Conservation (phyloP, 23 tunicate genomes). For the Diplosoma virens region DNA sequence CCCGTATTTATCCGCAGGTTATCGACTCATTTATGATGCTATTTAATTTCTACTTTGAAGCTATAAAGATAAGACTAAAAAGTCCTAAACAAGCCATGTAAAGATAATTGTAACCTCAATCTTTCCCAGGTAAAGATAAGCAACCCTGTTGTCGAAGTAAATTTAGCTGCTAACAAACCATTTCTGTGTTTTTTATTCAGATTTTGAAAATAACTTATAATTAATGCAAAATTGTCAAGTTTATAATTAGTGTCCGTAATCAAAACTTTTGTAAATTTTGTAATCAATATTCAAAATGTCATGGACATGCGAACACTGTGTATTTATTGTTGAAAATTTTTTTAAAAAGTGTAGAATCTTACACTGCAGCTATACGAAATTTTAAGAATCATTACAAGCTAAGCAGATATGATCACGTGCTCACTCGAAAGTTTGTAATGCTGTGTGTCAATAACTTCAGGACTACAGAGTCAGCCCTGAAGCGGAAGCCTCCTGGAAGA, state of each 20-base stretch:
- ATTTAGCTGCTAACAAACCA: not conserved
- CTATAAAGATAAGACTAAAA: too few species aligned
- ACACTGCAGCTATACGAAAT: slow-evolving; percentile 3
- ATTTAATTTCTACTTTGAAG: too few species aligned
- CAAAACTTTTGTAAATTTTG: slow-evolving; percentile 1
- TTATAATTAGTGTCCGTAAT: not conserved
- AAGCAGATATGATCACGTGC: slow-evolving; percentile 7
- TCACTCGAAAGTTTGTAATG: slow-evolving; percentile 14
- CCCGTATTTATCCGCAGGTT: too few species aligned
- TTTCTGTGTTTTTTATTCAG: slow-evolving; percentile 16
- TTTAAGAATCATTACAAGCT: slow-evolving; percentile 16
- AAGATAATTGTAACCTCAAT: too few species aligned
- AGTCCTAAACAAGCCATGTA: too few species aligned
- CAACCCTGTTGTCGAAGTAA: too few species aligned
- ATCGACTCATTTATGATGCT: too few species aligned
- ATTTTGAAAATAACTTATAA: slow-evolving; percentile 2
- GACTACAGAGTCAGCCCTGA: slow-evolving; percentile 13
- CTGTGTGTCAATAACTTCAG: slow-evolving; percentile 21
- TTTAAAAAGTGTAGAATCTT: slow-evolving; percentile 18
- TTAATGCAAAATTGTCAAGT: too few species aligned
- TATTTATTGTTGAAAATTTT: slow-evolving; percentile 14
- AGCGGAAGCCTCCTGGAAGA: slow-evolving; percentile 24
- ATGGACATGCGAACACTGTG: slow-evolving; percentile 17
- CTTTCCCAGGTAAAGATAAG: too few species aligned
- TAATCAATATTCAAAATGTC: slow-evolving; percentile 21